phyloP scores from a whole-genome alignment of 2,113 vertebrate species.

The Pygoscelis antarcticus region DNA sequence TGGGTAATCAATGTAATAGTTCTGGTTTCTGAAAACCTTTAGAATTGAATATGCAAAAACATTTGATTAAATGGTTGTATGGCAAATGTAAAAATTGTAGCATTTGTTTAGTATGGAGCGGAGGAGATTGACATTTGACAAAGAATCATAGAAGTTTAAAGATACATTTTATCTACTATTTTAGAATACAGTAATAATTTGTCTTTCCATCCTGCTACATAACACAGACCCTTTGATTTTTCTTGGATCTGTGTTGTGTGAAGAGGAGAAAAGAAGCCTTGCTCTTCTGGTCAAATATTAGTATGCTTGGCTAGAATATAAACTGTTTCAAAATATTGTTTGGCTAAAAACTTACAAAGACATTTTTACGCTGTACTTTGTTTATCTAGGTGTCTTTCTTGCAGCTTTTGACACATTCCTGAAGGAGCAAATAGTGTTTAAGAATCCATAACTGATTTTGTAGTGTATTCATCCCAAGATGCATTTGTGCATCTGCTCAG shows the following conservation, averaged over 20 bases:
- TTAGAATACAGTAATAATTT: neutral
- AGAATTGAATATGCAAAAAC: neutral
- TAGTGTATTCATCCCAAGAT: slow-evolving; percentile 41
- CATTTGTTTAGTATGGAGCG: neutral
- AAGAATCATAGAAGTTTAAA: neutral
- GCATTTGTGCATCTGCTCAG: slow-evolving; percentile 52
- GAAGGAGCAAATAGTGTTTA: slow-evolving; percentile 43
- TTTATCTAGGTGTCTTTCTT: slow-evolving; percentile 63
- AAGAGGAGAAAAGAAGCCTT: neutral
- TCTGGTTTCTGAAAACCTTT: neutral
- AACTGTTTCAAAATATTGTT: slow-evolving; percentile 20
- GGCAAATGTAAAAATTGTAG: neutral
- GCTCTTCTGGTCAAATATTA: slow-evolving; percentile 15
- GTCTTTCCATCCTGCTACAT: neutral
- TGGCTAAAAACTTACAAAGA: slow-evolving; percentile 27
- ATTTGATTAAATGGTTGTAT: neutral
- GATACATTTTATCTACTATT: neutral
- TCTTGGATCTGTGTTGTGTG: slow-evolving; percentile 7
- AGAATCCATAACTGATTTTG: slow-evolving; percentile 22
- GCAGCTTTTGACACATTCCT: slow-evolving; percentile 52
- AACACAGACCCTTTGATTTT: slow-evolving; percentile 1
- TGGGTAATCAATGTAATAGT: neutral
- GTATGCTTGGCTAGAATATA: slow-evolving; percentile 20
- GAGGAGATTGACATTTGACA: neutral
- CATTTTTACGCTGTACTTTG: slow-evolving; percentile 20